Base-by-base conservation (phyloP, 2,888 invertebrate genomes). In the Drosophila fulvimacula region DNA sequence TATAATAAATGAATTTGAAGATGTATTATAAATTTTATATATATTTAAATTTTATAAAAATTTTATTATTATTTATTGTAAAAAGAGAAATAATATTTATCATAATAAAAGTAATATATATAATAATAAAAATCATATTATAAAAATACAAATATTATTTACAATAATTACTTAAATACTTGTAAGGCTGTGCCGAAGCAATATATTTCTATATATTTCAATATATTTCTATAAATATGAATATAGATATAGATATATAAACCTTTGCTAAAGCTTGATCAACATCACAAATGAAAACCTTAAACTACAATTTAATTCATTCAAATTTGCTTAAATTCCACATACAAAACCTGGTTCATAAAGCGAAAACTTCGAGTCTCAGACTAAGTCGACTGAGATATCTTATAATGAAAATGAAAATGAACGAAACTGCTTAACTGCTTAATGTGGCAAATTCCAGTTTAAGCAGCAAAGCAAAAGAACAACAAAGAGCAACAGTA, bases 371-470 rank as follows among this genome's bases (percentile, higher is more conserved):
- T 24, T 27, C n/a, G 5, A n/a, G n/a, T n/a, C 46, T 46, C 17
- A 17, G n/a, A 10, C n/a, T 27, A 30, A 30, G 30, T 30, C 27
- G 7, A 3, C 6, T 3, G 11, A 11, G 48, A 17, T 30, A 17
- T 30, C 15, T 44, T 48, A 13, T 48, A 51, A n/a, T n/a, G n/a
- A n/a, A n/a, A n/a, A n/a, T n/a, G n/a, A 34, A 15, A 48, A 48
- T 48, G 27, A 52, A 3, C 7, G 30, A n/a, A 57, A 57, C 30
- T 44, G 44, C 42, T 44, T 10, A 38, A 13, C 61, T 21, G 17
- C 19, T n/a, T 36, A 19, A 42, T 11, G 34, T 17, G 27, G 36
- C 36, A 21, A 51, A 63, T 30, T 62, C 42, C 30, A 44, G 62
- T 42, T 44, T 9, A 38, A 36, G 13, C 21, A 1, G n/a, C 19